These are phyloP conservation scores for Galaxias olidus DNA, from an alignment of 2,797 vertebrate species.

Conservation along the genomic window DNA sequence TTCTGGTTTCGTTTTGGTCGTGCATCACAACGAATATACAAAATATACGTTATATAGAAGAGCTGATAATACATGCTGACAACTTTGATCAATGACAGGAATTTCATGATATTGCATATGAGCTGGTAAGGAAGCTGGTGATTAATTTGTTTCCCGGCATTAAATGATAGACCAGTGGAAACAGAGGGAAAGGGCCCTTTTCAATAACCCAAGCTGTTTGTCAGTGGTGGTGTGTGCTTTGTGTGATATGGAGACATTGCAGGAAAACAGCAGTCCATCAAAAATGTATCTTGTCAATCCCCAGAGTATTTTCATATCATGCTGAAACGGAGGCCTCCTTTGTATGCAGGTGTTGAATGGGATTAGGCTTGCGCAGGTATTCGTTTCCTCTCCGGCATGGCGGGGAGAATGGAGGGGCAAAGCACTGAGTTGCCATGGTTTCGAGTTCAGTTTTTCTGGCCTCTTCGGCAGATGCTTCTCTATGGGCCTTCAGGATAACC, in stretches of 20 bases:
- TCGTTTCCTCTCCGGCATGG: conserved; percentile 69
- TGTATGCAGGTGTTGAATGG: conserved; percentile 77
- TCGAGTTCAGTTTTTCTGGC: conserved; percentile 71
- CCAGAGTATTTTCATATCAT: conserved; percentile 64
- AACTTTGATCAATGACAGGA: conserved; percentile 33
- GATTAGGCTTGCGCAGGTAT: conserved; percentile 74
- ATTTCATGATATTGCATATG: conserved; percentile 31
- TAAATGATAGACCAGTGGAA: conserved; percentile 39
- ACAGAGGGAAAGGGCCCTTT: conserved; percentile 23
- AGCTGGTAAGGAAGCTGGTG: conserved; percentile 29
- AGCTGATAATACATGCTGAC: background rate
- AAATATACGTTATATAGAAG: background rate
- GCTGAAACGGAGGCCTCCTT: conserved; percentile 65
- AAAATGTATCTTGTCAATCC: conserved; percentile 58
- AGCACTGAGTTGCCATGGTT: conserved; percentile 82
- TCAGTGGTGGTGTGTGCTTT: conserved; percentile 33
- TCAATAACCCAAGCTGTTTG: conserved; percentile 32
- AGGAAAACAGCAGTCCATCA: conserved; percentile 59
- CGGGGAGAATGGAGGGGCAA: conserved; percentile 72
- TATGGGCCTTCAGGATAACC: conserved; percentile 66
- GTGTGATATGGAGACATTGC: conserved; percentile 56
- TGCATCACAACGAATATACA: background rate
- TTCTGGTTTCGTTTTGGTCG: background rate
- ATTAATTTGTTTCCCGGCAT: conserved; percentile 33
- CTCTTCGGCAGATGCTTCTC: conserved; percentile 69